Percentiles rank a stretch among this genome's conserved stretches.
phyloP scores from a whole-genome alignment of 1,140 invertebrate species.

The Chironomus striatipennis region DNA sequence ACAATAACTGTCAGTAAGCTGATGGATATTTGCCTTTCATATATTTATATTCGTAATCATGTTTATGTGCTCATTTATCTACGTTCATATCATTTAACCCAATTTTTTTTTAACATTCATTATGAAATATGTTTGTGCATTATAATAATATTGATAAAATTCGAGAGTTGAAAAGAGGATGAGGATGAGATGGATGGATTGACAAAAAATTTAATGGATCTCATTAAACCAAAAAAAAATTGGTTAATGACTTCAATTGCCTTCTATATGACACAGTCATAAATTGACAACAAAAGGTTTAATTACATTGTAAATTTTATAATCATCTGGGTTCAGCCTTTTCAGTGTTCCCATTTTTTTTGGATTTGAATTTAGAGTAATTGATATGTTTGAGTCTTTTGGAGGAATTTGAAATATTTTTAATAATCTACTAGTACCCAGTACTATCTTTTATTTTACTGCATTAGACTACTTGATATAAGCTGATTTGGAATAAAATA shows the following conservation, averaged over 20 bases:
- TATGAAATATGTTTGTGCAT: too few species aligned
- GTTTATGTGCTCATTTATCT: too few species aligned
- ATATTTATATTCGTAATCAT: too few species aligned
- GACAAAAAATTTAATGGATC: not conserved
- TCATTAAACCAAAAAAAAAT: not conserved
- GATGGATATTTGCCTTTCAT: too few species aligned
- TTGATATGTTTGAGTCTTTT: not conserved
- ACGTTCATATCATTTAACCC: not conserved
- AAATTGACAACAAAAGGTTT: conserved; percentile 15
- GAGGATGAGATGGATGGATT: not conserved
- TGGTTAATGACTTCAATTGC: not conserved
- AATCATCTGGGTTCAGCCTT: not conserved
- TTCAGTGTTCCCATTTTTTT: not conserved
- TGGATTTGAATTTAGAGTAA: not conserved
- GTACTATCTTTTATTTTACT: too few species aligned
- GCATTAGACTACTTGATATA: too few species aligned
- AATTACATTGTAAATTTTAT: conserved; percentile 8
- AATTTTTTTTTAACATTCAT: not conserved
- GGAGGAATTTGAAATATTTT: not conserved
- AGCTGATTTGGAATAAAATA: too few species aligned
- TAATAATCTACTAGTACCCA: not conserved
- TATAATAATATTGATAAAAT: too few species aligned
- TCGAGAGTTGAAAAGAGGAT: too few species aligned
- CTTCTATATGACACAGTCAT: not conserved
- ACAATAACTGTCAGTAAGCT: too few species aligned